Conservation (phyloP, 2,113 vertebrate genomes). For the Amblyornis subalaris region DNA sequence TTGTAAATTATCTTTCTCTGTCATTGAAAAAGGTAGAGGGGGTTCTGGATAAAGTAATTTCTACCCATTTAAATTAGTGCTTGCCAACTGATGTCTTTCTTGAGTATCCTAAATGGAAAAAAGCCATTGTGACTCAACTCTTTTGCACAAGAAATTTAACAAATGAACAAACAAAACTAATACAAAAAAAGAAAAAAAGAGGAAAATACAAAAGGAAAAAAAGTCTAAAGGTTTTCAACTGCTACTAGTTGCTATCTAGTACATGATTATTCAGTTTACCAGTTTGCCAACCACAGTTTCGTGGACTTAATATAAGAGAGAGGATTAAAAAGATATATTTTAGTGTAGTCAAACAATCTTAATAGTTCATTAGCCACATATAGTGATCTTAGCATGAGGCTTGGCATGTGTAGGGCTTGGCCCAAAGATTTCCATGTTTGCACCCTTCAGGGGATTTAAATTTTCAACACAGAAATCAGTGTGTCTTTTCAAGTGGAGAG, state of each 20-base stretch:
- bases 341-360: not conserved
- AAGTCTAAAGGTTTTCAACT: not conserved
- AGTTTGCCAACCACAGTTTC: not conserved
- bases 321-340: not conserved
- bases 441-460: not conserved
- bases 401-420: not conserved
- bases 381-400: not conserved
- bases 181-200: not conserved
- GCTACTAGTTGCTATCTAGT: not conserved
- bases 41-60: not conserved
- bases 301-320: not conserved
- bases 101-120: not conserved
- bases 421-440: not conserved
- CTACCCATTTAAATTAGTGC: not conserved
- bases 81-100: not conserved
- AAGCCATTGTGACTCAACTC: not conserved
- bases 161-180: not conserved
- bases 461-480: not conserved
- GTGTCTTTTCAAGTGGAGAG: not conserved
- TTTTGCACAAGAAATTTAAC: not conserved
- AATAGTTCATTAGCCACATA: not conserved
- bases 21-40: not conserved
- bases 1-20: not conserved
- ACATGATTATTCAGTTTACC: not conserved
- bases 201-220: not conserved